phyloP scores from a whole-genome alignment of 2,113 vertebrate genomes.

The Loxodonta africana region DNA sequence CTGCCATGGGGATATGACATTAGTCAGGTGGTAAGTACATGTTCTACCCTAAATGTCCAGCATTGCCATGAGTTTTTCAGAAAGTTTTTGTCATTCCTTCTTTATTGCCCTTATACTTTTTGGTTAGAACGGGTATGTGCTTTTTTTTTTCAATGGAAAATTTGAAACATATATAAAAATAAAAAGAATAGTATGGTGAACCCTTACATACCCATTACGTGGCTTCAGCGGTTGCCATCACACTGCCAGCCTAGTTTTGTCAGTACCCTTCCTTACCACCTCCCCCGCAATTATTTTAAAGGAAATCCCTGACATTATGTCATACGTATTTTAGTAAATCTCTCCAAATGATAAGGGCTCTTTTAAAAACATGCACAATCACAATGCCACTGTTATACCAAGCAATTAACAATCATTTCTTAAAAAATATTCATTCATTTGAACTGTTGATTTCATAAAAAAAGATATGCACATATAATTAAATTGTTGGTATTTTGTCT shows the following conservation, averaged over 20 bases:
- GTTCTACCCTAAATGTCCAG: neutral
- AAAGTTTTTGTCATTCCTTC: neutral
- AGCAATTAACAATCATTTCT: neutral
- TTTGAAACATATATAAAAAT: constrained; percentile 18
- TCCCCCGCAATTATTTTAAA: constrained; percentile 6
- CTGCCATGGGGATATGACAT: constrained; percentile 99
- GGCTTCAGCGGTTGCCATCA: neutral
- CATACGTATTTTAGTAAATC: neutral
- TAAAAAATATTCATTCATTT: constrained; percentile 14
- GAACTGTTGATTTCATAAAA: constrained; percentile 51
- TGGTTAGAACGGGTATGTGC: constrained; percentile 47
- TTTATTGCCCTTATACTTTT: neutral
- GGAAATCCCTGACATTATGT: constrained; percentile 22
- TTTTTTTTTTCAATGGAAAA: neutral
- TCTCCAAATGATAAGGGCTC: constrained; percentile 7
- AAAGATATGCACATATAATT: neutral
- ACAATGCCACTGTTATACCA: neutral
- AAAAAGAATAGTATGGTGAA: neutral
- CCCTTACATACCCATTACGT: neutral
- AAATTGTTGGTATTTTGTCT: constrained; percentile 50
- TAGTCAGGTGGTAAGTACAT: constrained; percentile 96
- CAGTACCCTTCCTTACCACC: neutral
- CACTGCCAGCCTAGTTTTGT: neutral
- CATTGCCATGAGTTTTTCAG: neutral
- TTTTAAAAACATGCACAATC: neutral